Evolutionary conservation across 2,113 vertebrate species (phyloP), one percentile per base, ranked within the genome.

Genomic region (Condylura cristata): DNA sequence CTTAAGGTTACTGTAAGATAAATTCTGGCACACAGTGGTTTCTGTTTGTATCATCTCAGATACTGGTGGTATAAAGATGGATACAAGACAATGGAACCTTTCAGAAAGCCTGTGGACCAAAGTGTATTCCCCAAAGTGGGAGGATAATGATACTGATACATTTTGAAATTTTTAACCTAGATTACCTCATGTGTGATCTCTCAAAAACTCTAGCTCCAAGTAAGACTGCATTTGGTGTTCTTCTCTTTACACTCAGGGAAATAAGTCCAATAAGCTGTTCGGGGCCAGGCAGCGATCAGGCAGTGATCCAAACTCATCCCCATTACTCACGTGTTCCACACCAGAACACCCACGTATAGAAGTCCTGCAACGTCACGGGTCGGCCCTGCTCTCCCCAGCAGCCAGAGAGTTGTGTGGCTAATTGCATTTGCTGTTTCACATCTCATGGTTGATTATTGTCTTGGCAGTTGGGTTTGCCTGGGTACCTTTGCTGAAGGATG

Each of bases 391-490:
- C 41, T 61, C 44, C 44, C 56, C 28, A 37, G 46, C 17, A 28
- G 10, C 41, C 46, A 80, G 78, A 71, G 34, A 39, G 76, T 89
- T 41, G 12, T 56, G 39, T 74, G 65, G 65, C 70, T 94, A 78
- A 80, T 81, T 71, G 46, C 24, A 53, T 92, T 68, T 79, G 37
- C 1, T 1, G 0, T 76, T 83, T 86, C 32, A 10, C 80, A 90
- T 96, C 86, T 95, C 84, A 93, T 8, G 76, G 72, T 61, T 63
- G 51, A 18, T 95, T 83, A 41, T 84, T 96, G 75, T 3, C 87
- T 89, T 94, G 28, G 2, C 98, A 99, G 99, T 99, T 96, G 99
- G 99, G 1, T 99, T 99, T 8, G 97, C 98, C 46, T 99, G 99
- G 99, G 98, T 97, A 46, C 98, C 99, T 14, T 95, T 99, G 98